Base-by-base conservation (phyloP, 2,113 vertebrate genomes). In the Xiphophorus couchianus region DNA sequence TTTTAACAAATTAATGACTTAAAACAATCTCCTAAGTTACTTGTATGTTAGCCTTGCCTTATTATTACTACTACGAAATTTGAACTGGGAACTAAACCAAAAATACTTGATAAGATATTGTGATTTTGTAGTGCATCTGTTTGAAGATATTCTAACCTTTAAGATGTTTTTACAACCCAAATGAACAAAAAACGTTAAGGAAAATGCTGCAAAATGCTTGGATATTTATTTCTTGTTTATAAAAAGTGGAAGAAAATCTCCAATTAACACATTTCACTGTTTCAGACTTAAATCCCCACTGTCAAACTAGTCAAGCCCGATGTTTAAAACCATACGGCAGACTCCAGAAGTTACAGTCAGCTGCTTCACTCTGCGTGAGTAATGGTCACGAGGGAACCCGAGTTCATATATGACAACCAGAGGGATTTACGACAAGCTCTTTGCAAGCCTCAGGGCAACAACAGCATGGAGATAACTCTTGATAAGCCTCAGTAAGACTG, bases 401-500 rank as follows among this genome's bases (percentile, higher is more conserved):
- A 66, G 79, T 81, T 74, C 64, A 76, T 76, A 81, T 64, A 82
- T 72, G 74, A 84, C 74, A 76, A 71, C 31, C 62, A 69, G 58
- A 58, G 61, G 74, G 74, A 86, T 86, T 83, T 77, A 86, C 60
- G 12, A 61, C 69, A 22, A 11, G 64, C 69, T 66, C 29, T 62
- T 54, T 33, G 76, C 73, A 76, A 71, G 69, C 81, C 63, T 33
- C 71, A 27, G 63, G 62, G 48, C 31, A 73, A 67, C 76, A 63
- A 31, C 79, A 78, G 72, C 54, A 30, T 27, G 66, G 71, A 80
- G 64, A 69, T 76, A 78, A 77, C 58, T 3, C 13, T n/a, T 74
- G 68, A 74, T 37, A 51, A 42, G 37, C 51, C 25, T 58, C 51
- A 58, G 51, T n/a, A 3, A 58, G 51, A 58, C 44, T 48, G 44